Evolutionary conservation across 1,140 invertebrate species (phyloP).

Genomic region (Leptinotarsa undecemlineata): DNA sequence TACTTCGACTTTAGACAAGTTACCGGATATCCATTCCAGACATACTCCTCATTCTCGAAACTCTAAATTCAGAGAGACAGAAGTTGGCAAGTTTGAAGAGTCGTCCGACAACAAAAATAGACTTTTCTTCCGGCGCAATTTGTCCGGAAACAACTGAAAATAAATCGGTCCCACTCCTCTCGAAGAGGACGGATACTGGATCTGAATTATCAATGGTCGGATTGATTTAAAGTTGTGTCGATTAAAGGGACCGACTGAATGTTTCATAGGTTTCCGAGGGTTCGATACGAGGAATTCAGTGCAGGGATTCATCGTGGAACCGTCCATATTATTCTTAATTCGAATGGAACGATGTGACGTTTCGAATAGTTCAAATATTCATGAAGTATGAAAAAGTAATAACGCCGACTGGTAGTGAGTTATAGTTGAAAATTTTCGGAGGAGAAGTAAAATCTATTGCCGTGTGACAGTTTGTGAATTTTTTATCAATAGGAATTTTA

Average conservation of each 20-base stretch:
- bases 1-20: too few relatives aligned
- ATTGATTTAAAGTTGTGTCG: background rate
- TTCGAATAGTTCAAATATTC: background rate
- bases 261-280: background rate
- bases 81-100: background rate
- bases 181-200: background rate
- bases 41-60: background rate
- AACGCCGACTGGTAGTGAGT: background rate
- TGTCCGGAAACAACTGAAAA: constrained; percentile 1
- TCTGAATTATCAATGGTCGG: constrained; percentile 1
- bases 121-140: background rate
- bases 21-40: background rate
- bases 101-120: background rate
- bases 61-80: background rate
- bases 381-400: background rate
- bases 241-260: constrained; percentile 5
- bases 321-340: background rate
- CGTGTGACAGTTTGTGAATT: too few relatives aligned
- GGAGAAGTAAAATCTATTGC: too few relatives aligned
- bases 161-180: background rate
- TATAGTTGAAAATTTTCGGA: background rate
- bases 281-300: background rate
- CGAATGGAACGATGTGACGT: background rate
- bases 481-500: too few relatives aligned
- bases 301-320: background rate